Evolutionary conservation across 1,140 invertebrate genomes (phyloP), one percentile per base, ranked within the genome.

Genomic region (Magallana angulata): DNA sequence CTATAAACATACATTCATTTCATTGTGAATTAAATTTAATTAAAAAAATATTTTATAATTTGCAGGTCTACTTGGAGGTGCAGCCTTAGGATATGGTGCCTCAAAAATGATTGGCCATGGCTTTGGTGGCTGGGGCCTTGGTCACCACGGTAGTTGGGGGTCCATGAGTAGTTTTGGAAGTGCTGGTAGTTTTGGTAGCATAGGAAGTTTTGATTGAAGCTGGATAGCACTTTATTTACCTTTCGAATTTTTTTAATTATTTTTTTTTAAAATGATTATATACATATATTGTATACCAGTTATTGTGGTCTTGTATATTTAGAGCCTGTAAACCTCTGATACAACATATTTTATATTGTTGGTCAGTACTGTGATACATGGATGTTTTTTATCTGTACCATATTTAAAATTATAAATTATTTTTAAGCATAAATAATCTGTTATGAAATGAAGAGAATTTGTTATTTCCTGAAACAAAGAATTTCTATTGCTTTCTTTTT

Each of bases 131-230:
- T 89, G 85, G 62, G 92, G 92, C 2, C 84, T 89, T 57, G 92
- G 92, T 36, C 85, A 88, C 12, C 89, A 90, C 88, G 93, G 93
- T 6, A 93, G 92, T 62, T 93, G 93, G 93, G 93, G 93, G 30
- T 93, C 93, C 6, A 87, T 93, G 30, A 92, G 91, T 83, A 82
- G 81, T 12, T 92, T 87, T 88, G 92, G 92, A 11, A 92, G 92
- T 85, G 88, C 76, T 87, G 92, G 93, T 9, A 93, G 92, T 82
- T 93, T 91, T 88, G 90, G 92, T 11, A 92, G 92, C 82, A 92
- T 92, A 87, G 91, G 90, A 16, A 91, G 90, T 80, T 82, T 82
- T 57, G 81, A 82, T 82, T 82, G n/a, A 58, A 57, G 7, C 6
- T 9, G 68, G 30, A 76, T 30, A 30, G 24, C 24, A 11, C 5